Conservation (phyloP, 2,888 invertebrate genomes). For the Harpagoxenus sublaevis region DNA sequence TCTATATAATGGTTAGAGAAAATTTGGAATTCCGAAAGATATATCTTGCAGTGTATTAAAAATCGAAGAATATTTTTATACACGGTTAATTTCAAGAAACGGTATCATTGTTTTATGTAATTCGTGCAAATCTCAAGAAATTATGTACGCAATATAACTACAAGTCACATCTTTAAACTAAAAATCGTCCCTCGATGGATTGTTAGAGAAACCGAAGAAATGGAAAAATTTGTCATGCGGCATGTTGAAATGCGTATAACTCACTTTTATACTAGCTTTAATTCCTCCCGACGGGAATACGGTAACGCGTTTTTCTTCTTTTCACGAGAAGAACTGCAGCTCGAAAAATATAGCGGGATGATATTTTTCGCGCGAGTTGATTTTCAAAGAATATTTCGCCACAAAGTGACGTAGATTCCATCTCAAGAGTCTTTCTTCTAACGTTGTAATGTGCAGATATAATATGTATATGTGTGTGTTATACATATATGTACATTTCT, state of each 20-base stretch:
- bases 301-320: conserved; percentile 23
- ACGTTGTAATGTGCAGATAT: neutral
- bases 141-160: neutral
- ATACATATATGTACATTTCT: too few relatives aligned
- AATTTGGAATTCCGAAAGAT: too few relatives aligned
- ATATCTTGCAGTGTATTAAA: neutral
- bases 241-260: conserved; percentile 32
- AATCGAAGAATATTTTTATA: neutral
- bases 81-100: neutral
- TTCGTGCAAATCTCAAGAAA: neutral
- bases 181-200: neutral
- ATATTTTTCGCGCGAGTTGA: conserved; percentile 43
- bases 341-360: conserved; percentile 16
- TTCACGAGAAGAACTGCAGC: conserved; percentile 8
- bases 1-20: too few relatives aligned
- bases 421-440: neutral
- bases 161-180: neutral
- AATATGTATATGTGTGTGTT: too few relatives aligned
- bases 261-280: conserved; percentile 46
- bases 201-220: neutral
- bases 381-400: conserved; percentile 41
- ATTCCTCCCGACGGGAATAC: conserved; percentile 47
- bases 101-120: neutral
- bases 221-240: conserved; percentile 30
- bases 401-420: conserved; percentile 29